Conservation (phyloP, 1,140 invertebrate species). For the Metaphire vulgaris region DNA sequence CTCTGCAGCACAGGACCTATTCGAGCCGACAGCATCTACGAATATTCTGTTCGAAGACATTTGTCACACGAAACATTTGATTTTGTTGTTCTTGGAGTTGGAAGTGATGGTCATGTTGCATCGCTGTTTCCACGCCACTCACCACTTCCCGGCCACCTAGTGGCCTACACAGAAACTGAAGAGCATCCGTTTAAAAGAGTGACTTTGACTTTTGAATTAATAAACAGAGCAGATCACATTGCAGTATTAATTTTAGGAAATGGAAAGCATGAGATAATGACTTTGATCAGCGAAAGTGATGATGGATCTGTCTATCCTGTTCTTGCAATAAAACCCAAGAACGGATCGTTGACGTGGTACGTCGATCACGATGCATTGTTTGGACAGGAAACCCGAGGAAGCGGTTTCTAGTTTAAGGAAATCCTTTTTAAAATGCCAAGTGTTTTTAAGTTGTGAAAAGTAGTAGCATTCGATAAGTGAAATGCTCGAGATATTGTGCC, state of each 20-base stretch:
- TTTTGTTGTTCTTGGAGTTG: not conserved
- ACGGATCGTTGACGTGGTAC: not conserved
- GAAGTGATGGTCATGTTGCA: not conserved
- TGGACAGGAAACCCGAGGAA: too few relatives aligned
- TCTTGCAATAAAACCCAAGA: not conserved
- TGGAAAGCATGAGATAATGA: not conserved
- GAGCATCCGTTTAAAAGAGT: not conserved
- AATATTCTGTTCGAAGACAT: not conserved
- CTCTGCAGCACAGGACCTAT: not conserved
- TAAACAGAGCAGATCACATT: not conserved
- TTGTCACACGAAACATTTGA: not conserved
- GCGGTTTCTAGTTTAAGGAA: too few relatives aligned
- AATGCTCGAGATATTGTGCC: too few relatives aligned
- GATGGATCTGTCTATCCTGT: not conserved
- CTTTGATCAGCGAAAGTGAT: not conserved
- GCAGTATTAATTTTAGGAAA: not conserved
- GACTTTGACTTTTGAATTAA: not conserved
- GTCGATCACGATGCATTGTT: not conserved
- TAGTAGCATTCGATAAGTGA: too few relatives aligned
- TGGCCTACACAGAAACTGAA: not conserved
- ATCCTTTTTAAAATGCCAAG: too few relatives aligned
- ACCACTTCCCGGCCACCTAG: not conserved
- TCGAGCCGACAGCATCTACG: not conserved
- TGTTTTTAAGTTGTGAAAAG: too few relatives aligned
- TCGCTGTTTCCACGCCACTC: not conserved